Base-by-base conservation (phyloP, 2,888 invertebrate species). In the Octodonta nipae region DNA sequence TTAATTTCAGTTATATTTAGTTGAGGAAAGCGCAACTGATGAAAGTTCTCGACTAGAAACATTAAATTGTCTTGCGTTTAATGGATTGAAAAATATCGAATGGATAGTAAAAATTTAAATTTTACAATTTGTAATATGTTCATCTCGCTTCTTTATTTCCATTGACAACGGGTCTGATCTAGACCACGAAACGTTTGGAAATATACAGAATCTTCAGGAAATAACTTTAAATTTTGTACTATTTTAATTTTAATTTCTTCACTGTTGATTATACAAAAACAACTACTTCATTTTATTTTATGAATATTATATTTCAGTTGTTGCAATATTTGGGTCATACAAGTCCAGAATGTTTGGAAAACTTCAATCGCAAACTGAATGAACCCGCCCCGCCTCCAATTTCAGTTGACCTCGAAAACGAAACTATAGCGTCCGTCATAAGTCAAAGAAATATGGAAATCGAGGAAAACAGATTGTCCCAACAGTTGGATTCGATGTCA, bases 321-420 rank as follows among this genome's bases (percentile, higher is more conserved):
- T 65, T 93, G 36, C 80, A 84, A 47, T 92, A 91, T 64, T 79
- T 95, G 51, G 89, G 89, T 0, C 76, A 84, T 59, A 86, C 88
- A 2, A 92, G 91, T 49, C 84, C 92, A 0, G 93, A 95, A 59
- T 86, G 88, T 54, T 64, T 79, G 27, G 68, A 75, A 36, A 65
- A 64, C 31, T 63, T 68, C 34, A 78, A 79, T 16, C 69, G 71
- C 15, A 73, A 81, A 26, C 65, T 91, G 38, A 89, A 91, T 61
- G 76, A 78, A 38, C 83, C 88, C 2, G 78, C 80, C 16, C 66
- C 74, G 28, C 75, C 82, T 26, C 80, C 83, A 0, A 65, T 89
- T 41, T 75, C 79, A 32, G 65, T 73, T 12, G 78, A 80, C 39
- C 66, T 80, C 2, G 91, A 93, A 61, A 80, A 81, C 40, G 85